Evolutionary conservation across 1,140 invertebrate genomes (phyloP).

Genomic region (Aphidius ervi): DNA sequence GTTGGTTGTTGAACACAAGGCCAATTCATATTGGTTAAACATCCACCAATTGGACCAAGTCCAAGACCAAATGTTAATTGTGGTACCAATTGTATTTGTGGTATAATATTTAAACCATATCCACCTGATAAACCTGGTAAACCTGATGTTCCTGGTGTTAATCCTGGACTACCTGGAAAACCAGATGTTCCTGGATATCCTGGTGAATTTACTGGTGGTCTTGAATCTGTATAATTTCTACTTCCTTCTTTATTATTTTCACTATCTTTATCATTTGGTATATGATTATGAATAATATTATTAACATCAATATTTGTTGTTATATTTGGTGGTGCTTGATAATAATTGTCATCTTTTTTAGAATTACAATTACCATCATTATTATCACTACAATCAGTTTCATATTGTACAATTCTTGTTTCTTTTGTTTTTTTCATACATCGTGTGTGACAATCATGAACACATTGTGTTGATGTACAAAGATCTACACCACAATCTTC

Average conservation of each 20-base stretch:
- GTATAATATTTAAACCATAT: constrained; percentile 19
- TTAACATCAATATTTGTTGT: constrained; percentile 40
- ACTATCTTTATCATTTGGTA: neutral
- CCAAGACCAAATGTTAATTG: constrained; percentile 37
- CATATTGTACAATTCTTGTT: constrained; percentile 33
- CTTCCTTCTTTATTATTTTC: neutral
- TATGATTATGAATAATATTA: constrained; percentile 33
- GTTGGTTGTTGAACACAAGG: constrained; percentile 26
- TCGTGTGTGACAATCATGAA: constrained; percentile 31
- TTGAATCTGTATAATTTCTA: neutral
- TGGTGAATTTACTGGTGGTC: neutral
- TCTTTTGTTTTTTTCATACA: constrained; percentile 33
- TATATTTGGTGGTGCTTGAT: constrained; percentile 29
- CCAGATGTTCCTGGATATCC: neutral
- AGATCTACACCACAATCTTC: constrained; percentile 33
- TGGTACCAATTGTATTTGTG: constrained; percentile 30
- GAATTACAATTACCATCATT: constrained; percentile 21
- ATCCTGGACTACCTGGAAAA: constrained; percentile 1
- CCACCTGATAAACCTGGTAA: neutral
- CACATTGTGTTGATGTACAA: constrained; percentile 31
- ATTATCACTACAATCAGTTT: constrained; percentile 25
- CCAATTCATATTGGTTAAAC: constrained; percentile 26
- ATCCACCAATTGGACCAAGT: constrained; percentile 25
- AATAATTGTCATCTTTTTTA: neutral
- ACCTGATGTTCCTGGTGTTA: neutral